phyloP scores from a whole-genome alignment of 2,797 vertebrate genomes.

The Holocentrus rufus region DNA sequence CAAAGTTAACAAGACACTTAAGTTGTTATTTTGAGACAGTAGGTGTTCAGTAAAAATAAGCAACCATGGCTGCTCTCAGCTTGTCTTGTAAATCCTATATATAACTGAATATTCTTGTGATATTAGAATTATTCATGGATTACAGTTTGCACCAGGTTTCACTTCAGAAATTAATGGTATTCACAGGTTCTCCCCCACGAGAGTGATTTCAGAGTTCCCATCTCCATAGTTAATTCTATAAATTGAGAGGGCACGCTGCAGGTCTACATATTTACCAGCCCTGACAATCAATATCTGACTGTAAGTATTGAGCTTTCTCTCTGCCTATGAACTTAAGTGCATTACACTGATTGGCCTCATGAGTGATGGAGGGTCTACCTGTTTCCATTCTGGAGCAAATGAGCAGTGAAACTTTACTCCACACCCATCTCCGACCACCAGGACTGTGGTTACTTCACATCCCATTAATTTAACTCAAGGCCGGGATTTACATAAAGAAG shows the following conservation, averaged over 20 bases:
- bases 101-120: too few species aligned
- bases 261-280: slow-evolving; percentile 53
- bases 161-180: neutral
- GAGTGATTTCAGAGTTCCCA: neutral
- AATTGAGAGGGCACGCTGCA: slow-evolving; percentile 19
- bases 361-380: slow-evolving; percentile 37
- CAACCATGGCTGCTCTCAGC: too few species aligned
- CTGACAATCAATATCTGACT: slow-evolving; percentile 60
- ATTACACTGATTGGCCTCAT: slow-evolving; percentile 50
- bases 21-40: neutral
- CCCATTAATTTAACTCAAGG: neutral
- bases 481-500: neutral
- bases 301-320: slow-evolving; percentile 48
- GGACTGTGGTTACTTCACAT: neutral
- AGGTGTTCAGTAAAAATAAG: too few species aligned
- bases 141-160: too few species aligned
- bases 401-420: slow-evolving; percentile 12
- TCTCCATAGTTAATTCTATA: neutral
- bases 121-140: too few species aligned
- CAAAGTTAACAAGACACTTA: neutral
- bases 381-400: slow-evolving; percentile 23
- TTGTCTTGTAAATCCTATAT: too few species aligned
- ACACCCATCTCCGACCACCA: neutral
- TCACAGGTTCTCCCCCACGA: neutral
- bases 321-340: slow-evolving; percentile 53